Evolutionary conservation across 2,797 vertebrate species (phyloP), one percentile per base, ranked within the genome.

Genomic region (Syngnathus acus): DNA sequence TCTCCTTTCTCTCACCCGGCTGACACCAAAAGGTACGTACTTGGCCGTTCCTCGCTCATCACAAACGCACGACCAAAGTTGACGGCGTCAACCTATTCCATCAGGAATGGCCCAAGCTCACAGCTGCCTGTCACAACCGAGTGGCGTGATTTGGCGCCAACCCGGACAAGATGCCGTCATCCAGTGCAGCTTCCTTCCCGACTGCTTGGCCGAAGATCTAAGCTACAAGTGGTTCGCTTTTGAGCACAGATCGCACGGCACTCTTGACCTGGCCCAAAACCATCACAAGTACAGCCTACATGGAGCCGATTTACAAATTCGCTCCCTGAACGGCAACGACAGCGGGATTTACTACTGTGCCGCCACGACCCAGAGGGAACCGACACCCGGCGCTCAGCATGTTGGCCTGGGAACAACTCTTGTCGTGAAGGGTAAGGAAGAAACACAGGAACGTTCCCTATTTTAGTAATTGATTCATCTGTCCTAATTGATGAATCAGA

Each of bases 271-370:
- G 16, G 0, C 0, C 0, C 2, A 0, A 0, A 13, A 51, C 4
- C 0, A 4, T 6, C 0, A 0, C 11, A 89, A 74, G 65, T 87
- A 86, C 76, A 66, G 0, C 0, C 45, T 81, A 58, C 0, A 67
- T 0, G 21, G 1, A 14, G 9, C 4, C 0, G 58, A 39, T 55
- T 79, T 92, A 48, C 39, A 32, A 2, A 88, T 92, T 63, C 65
- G 9, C 0, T 68, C 73, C 14, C 69, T 89, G 32, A n/a, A 71
- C 1, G 4, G 0, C 0, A 75, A 75, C 0, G 90, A 92, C 79
- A 89, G 83, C 1, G 91, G 89, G 21, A 74, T 89, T 53, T 92
- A 92, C 72, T 51, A 85, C 78, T 92, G 91, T 70, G 89, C 84
- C 0, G 72, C 53, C 5, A 17, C 9, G 6, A 9, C 37, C 2